A percentile compares a stretch with the other conserved stretches of the same genome.
Conservation (phyloP, 2,797 vertebrate species). For the Chanos chanos region DNA sequence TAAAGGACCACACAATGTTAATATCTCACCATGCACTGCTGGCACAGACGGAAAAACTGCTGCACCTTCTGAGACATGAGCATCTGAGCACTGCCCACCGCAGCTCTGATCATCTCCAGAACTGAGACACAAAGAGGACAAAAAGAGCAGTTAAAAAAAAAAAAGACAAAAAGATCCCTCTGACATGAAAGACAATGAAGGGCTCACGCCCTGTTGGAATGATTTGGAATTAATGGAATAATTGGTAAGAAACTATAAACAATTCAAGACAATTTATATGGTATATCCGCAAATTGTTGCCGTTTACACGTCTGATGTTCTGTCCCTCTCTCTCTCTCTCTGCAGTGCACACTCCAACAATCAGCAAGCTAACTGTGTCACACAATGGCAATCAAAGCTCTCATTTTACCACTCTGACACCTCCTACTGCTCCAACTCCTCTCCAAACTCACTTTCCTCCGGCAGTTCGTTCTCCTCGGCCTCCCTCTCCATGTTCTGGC, state of each 20-base stretch:
- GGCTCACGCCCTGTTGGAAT: too few species aligned
- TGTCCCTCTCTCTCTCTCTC: background rate
- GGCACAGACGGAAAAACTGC: constrained; percentile 98
- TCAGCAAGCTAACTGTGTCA: background rate
- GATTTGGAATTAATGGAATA: too few species aligned
- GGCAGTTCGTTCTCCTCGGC: constrained; percentile 93
- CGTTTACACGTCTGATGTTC: constrained; percentile 1
- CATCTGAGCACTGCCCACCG: constrained; percentile 94
- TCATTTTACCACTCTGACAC: too few species aligned
- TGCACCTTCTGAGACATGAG: constrained; percentile 99
- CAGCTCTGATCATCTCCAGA: constrained; percentile 92
- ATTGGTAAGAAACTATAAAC: too few species aligned
- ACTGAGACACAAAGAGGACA: constrained; percentile 61
- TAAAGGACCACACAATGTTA: constrained; percentile 19
- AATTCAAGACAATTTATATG: too few species aligned
- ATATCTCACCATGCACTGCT: constrained; percentile 95
- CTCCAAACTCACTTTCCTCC: constrained; percentile 84
- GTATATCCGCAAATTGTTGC: too few species aligned
- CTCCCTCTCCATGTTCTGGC: constrained; percentile 96
- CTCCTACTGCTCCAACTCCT: too few species aligned
- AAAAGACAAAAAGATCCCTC: background rate
- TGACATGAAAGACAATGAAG: constrained; percentile 5
- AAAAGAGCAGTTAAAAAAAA: background rate
- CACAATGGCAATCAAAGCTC: background rate
- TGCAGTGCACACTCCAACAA: background rate